Percentiles rank a stretch among this genome's conserved stretches.
Evolutionary conservation across 2,113 vertebrate species (phyloP).

Genomic region (Monarcha castaneiventris): DNA sequence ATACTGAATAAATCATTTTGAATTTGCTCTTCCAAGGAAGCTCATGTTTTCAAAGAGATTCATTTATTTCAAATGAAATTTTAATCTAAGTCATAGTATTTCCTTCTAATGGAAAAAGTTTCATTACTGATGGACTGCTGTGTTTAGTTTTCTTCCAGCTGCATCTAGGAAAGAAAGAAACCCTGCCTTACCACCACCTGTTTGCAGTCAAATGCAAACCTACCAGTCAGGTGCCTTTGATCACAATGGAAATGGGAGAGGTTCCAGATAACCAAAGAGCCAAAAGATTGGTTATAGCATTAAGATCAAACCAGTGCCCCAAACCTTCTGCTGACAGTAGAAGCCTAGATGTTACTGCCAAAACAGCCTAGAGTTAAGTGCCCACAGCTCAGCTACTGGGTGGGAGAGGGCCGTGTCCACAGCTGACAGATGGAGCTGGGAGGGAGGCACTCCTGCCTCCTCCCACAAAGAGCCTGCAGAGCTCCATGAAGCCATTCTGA

Average conservation of each 20-base stretch:
- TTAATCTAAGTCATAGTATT: constrained; percentile 1
- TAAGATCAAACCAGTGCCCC: neutral
- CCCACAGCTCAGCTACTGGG: neutral
- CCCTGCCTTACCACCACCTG: neutral
- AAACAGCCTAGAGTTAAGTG: neutral
- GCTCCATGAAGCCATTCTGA: neutral
- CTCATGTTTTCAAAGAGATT: neutral
- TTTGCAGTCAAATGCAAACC: neutral
- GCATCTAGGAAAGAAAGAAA: neutral
- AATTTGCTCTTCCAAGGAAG: neutral
- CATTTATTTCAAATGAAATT: constrained; percentile 22
- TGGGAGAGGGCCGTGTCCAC: neutral
- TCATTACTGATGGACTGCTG: neutral
- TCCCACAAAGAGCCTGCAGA: neutral
- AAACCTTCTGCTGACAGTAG: neutral
- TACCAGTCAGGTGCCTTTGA: neutral
- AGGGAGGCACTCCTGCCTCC: neutral
- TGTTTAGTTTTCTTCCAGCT: neutral
- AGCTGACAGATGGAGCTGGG: neutral
- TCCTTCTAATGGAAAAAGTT: neutral
- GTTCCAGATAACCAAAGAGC: neutral
- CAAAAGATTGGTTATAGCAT: neutral
- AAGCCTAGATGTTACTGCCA: neutral
- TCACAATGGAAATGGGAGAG: neutral
- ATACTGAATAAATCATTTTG: neutral